phyloP scores from a whole-genome alignment of 2,888 invertebrate species.

The Phlogophora meticulosa region DNA sequence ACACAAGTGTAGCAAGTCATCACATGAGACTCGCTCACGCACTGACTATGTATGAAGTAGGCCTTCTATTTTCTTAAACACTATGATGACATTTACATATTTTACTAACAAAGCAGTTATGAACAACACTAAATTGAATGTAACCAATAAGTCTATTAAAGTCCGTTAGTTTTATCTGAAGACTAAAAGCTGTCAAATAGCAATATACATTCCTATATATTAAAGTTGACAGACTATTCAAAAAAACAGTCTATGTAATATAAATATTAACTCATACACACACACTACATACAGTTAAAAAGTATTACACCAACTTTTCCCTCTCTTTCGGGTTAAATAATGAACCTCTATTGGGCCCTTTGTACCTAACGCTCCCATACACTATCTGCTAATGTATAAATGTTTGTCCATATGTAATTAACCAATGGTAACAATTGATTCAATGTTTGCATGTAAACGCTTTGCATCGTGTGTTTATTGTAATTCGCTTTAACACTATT shows the following conservation, averaged over 20 bases:
- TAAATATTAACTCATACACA: slow-evolving; percentile 5
- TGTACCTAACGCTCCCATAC: slow-evolving; percentile 49
- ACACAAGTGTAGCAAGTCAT: slow-evolving; percentile 53
- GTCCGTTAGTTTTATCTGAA: no score
- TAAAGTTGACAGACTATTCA: no score
- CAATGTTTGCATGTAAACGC: slow-evolving; percentile 74
- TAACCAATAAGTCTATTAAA: neutral
- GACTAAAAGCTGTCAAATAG: no score
- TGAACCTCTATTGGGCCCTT: slow-evolving; percentile 21
- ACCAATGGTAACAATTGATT: slow-evolving; percentile 54
- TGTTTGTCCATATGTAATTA: slow-evolving; percentile 57
- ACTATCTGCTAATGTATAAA: slow-evolving; percentile 59
- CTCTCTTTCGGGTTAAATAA: slow-evolving; percentile 34
- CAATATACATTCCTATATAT: no score
- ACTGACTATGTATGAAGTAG: slow-evolving; percentile 36
- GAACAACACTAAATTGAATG: no score
- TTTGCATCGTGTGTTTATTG: slow-evolving; percentile 77
- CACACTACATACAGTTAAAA: neutral
- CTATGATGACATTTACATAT: slow-evolving; percentile 16
- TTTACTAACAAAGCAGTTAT: slow-evolving; percentile 27
- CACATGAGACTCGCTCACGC: slow-evolving; percentile 40
- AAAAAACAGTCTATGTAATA: no score
- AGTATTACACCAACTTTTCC: neutral
- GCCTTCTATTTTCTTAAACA: slow-evolving; percentile 23
- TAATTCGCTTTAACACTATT: slow-evolving; percentile 68